phyloP scores from a whole-genome alignment of 2,797 vertebrate species.

The Ispidina picta region DNA sequence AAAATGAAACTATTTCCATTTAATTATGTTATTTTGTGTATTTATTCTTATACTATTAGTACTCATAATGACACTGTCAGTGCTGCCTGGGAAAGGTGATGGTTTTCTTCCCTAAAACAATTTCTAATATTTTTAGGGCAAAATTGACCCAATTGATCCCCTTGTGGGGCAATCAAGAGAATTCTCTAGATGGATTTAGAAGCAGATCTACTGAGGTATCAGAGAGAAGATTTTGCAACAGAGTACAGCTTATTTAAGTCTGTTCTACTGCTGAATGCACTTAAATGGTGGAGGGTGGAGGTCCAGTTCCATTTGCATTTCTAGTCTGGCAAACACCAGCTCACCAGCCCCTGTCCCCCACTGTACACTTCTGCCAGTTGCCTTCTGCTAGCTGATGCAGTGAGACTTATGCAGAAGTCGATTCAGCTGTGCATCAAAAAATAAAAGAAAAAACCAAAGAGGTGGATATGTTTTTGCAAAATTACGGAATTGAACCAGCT shows the following conservation, averaged over 20 bases:
- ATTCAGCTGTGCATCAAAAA: background rate
- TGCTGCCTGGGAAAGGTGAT: background rate
- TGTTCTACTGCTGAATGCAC: background rate
- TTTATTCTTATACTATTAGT: background rate
- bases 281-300: background rate
- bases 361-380: background rate
- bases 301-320: background rate
- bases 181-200: background rate
- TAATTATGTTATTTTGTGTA: background rate
- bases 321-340: background rate
- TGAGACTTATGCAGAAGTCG: background rate
- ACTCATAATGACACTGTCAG: background rate
- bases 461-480: background rate
- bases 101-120: background rate
- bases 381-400: background rate
- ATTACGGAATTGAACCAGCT: background rate
- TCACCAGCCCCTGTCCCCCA: background rate
- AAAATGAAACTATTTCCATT: background rate
- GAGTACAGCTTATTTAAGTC: background rate
- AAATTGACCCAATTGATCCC: background rate
- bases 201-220: background rate
- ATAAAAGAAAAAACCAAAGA: background rate
- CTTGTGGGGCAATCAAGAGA: fast-evolving
- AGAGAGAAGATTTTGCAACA: background rate
- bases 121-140: background rate